phyloP scores from a whole-genome alignment of 1,140 invertebrate genomes.

The Geopemphigus sp. region DNA sequence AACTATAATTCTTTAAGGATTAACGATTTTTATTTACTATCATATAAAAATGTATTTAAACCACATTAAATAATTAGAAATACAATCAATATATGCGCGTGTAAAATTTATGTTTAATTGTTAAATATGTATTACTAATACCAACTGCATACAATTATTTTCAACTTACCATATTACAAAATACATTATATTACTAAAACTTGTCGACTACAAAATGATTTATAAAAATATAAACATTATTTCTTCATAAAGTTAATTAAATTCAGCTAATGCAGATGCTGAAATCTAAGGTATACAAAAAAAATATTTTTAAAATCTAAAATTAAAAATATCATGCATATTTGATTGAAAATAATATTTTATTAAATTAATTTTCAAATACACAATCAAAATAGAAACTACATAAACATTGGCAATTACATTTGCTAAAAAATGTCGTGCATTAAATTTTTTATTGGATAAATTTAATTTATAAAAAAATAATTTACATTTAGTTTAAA shows the following conservation, averaged over 20 bases:
- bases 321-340: constrained; percentile 18
- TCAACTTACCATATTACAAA: background rate
- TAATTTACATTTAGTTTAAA: background rate
- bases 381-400: background rate
- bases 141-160: background rate
- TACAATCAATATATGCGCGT: no score
- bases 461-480: constrained; percentile 4
- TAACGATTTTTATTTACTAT: no score
- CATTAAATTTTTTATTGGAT: background rate
- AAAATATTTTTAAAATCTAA: background rate
- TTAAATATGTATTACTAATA: no score
- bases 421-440: constrained; percentile 5
- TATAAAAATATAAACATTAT: background rate
- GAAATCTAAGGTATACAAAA: background rate
- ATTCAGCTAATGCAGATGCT: background rate
- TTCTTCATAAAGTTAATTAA: background rate
- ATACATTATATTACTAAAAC: background rate
- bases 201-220: background rate
- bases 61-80: no score
- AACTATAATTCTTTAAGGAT: no score
- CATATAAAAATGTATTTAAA: no score
- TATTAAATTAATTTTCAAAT: constrained; percentile 9
- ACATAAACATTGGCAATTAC: constrained; percentile 17
- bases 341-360: background rate
- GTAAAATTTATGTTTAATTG: no score